Evolutionary conservation across 2,797 vertebrate genomes (phyloP).

Genomic region (Leptodactylus fallax): DNA sequence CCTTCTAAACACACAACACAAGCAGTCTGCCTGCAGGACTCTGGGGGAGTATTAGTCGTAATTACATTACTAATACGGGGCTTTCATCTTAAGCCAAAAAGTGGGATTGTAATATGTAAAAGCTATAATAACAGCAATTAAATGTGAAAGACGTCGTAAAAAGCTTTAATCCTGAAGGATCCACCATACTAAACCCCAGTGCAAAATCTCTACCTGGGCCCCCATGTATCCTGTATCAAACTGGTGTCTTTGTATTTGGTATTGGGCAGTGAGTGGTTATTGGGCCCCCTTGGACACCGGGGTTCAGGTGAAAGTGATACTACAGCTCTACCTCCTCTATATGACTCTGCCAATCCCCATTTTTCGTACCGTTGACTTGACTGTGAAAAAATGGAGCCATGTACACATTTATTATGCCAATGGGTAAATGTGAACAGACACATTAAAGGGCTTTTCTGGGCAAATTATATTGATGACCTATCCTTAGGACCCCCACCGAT

Average conservation of each 20-base stretch:
- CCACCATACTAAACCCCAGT: neutral
- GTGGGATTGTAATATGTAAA: conserved; percentile 2
- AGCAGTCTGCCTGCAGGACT: neutral
- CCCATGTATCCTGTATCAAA: neutral
- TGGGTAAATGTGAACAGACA: too few species aligned
- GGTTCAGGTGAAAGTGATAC: neutral
- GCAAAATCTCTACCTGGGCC: neutral
- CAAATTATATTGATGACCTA: too few species aligned
- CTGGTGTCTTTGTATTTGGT: neutral
- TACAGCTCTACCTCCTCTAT: neutral
- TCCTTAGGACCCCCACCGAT: too few species aligned
- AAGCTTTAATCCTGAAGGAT: neutral
- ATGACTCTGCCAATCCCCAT: too few species aligned
- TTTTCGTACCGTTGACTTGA: too few species aligned
- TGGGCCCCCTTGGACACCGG: neutral
- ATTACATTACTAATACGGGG: conserved; percentile 39
- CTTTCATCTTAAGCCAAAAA: conserved; percentile 52
- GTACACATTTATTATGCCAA: too few species aligned
- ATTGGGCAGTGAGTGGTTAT: too few species aligned
- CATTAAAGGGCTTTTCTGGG: too few species aligned
- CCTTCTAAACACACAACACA: neutral
- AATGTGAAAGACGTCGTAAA: neutral
- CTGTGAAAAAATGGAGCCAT: too few species aligned
- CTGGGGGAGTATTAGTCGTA: conserved; percentile 13
- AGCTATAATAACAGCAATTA: conserved; percentile 50